A percentile compares a stretch with the other conserved stretches of the same genome.
Conservation (phyloP, 2,888 invertebrate species). For the Girardia tigrina region DNA sequence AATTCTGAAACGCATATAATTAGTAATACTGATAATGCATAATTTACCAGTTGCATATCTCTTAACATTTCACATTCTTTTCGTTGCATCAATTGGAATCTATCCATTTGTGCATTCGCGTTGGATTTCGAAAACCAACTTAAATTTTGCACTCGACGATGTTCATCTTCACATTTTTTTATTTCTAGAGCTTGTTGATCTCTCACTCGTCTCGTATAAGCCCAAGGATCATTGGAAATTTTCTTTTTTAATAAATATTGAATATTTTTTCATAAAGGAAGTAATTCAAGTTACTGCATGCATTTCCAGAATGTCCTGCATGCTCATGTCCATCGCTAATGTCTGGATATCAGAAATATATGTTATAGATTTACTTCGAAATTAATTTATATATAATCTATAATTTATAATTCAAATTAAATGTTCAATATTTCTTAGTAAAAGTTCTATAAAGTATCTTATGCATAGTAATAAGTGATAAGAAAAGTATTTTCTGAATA, state of each 20-base stretch:
- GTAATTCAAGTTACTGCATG: not conserved
- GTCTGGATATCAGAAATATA: too few relatives aligned
- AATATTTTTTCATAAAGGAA: not conserved
- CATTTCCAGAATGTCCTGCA: not conserved
- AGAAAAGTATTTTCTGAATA: too few relatives aligned
- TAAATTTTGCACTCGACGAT: not conserved
- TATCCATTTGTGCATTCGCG: not conserved
- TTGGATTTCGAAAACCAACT: not conserved
- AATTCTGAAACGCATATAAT: not conserved
- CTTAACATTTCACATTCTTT: not conserved
- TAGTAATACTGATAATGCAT: not conserved
- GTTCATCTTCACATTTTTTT: not conserved
- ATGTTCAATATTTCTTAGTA: too few relatives aligned
- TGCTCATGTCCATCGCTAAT: too few relatives aligned
- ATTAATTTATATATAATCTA: too few relatives aligned
- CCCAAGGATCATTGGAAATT: constrained; percentile 8
- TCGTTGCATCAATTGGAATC: constrained; percentile 16
- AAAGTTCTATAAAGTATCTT: too few relatives aligned
- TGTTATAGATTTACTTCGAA: too few relatives aligned
- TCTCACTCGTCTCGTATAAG: not conserved
- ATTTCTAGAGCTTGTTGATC: not conserved
- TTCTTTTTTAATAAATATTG: not conserved
- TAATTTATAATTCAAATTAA: too few relatives aligned
- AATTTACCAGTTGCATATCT: not conserved
- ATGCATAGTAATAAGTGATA: too few relatives aligned